Percentiles rank a stretch among this genome's conserved stretches.
phyloP scores from a whole-genome alignment of 2,797 vertebrate genomes.

The Acrocephalus scirpaceus region DNA sequence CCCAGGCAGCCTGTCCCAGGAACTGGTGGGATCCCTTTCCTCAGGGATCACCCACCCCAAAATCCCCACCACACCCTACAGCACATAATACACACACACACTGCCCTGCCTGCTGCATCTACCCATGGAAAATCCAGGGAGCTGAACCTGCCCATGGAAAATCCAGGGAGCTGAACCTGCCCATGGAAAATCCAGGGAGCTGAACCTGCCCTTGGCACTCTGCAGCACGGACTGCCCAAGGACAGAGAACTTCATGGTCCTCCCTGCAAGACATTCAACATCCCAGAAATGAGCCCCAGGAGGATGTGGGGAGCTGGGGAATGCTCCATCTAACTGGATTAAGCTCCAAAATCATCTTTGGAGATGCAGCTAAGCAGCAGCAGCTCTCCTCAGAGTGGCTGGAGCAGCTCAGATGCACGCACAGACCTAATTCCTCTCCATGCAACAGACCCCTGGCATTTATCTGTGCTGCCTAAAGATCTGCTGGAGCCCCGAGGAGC shows the following conservation, averaged over 20 bases:
- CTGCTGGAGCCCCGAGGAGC: neutral
- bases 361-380: neutral
- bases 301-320: neutral
- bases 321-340: accelerated
- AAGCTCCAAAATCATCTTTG: neutral
- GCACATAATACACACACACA: accelerated
- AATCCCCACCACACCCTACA: accelerated
- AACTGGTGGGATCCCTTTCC: neutral
- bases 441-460: neutral
- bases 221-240: accelerated
- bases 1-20: accelerated
- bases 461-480: neutral
- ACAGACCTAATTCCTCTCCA: accelerated
- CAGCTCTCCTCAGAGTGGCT: accelerated
- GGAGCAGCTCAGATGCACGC: accelerated
- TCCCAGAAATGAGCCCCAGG: neutral
- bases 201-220: accelerated
- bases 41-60: neutral
- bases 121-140: neutral
- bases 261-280: no score
- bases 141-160: no score
- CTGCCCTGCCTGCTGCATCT: neutral
- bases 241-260: neutral
- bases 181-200: neutral
- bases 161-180: no score